phyloP scores from a whole-genome alignment of 2,113 vertebrate species.

The Alexandromys fortis region DNA sequence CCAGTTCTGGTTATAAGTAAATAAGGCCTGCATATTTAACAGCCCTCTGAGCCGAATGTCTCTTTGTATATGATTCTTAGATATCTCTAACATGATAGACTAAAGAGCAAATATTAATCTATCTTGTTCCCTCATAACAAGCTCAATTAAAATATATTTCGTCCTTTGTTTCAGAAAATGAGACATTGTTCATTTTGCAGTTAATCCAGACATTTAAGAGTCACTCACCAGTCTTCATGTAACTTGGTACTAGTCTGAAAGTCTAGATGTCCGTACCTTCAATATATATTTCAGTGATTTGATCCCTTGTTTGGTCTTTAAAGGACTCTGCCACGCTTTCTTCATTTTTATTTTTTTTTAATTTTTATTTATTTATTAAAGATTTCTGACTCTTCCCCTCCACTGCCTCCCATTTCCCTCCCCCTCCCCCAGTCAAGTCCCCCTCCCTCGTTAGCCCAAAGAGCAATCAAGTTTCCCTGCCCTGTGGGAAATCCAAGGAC shows the following conservation, averaged over 20 bases:
- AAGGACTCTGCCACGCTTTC: neutral
- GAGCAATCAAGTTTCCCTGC: no score
- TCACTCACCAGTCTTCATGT: neutral
- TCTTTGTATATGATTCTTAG: no score
- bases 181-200: neutral
- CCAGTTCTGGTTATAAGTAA: neutral
- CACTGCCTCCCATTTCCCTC: no score
- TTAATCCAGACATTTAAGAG: neutral
- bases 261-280: neutral
- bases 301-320: neutral
- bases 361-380: no score
- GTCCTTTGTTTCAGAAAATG: neutral
- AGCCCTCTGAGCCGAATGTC: neutral
- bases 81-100: neutral
- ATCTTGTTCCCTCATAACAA: neutral
- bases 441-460: no score
- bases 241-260: neutral
- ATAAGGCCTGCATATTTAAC: neutral
- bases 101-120: neutral
- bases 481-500: no score
- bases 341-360: neutral
- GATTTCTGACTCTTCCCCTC: no score
- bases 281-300: neutral
- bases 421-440: no score
- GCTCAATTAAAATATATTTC: neutral